Conservation (phyloP, 2,888 invertebrate species). For the Agrilus biguttatus region DNA sequence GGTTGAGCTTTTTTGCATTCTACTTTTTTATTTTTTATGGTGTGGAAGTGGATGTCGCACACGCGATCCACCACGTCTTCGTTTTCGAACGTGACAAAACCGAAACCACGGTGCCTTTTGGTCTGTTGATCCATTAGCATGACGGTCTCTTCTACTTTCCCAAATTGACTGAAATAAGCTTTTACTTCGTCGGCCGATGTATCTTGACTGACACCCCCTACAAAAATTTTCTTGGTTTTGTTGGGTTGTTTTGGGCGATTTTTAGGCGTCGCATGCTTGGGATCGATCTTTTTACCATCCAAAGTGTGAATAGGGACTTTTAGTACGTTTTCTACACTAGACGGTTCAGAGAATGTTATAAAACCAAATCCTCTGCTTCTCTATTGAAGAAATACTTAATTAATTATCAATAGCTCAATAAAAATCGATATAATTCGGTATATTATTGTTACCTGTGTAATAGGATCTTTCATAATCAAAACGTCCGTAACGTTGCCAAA, state of each 20-base stretch:
- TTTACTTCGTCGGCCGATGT: constrained; percentile 84
- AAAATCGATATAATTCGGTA: neutral
- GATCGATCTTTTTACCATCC: constrained; percentile 88
- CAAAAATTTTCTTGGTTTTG: constrained; percentile 85
- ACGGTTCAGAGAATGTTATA: constrained; percentile 84
- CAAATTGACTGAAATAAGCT: constrained; percentile 80
- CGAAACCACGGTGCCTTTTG: constrained; percentile 80
- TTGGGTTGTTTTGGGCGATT: constrained; percentile 74
- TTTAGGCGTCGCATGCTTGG: constrained; percentile 86
- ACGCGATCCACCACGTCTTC: constrained; percentile 85
- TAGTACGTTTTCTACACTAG: constrained; percentile 80
- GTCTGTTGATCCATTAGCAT: constrained; percentile 93
- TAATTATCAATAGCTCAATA: neutral
- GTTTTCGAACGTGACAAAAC: constrained; percentile 82
- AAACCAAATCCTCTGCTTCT: constrained; percentile 89
- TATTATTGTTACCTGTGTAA: constrained; percentile 61
- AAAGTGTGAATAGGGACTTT: constrained; percentile 82
- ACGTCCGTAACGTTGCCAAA: constrained; percentile 85
- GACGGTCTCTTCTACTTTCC: constrained; percentile 80
- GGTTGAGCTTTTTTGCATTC: constrained; percentile 89
- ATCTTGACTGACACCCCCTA: constrained; percentile 84
- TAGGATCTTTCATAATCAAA: constrained; percentile 87
- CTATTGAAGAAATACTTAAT: constrained; percentile 33
- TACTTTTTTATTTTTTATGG: constrained; percentile 80
- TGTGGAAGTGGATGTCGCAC: constrained; percentile 88